Evolutionary conservation across 2,888 invertebrate genomes (phyloP).

Genomic region (Silvanus unidentatus): DNA sequence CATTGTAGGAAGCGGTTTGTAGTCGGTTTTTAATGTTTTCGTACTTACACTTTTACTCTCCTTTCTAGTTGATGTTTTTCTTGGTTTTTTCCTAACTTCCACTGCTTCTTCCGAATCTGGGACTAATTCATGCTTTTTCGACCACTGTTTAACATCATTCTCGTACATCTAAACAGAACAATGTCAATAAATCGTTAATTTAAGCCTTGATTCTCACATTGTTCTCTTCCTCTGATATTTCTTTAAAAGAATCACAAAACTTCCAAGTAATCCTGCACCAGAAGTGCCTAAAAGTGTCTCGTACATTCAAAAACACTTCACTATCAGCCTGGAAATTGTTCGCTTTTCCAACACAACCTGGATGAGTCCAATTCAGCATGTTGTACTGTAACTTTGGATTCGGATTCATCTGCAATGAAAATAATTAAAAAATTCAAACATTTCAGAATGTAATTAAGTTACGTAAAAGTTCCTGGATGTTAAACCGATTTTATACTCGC

Average conservation of each 20-base stretch:
- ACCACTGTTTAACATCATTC: too few relatives aligned
- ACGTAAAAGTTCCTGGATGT: slow-evolving; percentile 38
- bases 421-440: background rate
- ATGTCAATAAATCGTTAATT: too few relatives aligned
- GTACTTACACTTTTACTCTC: background rate
- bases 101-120: background rate
- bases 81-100: background rate
- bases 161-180: too few relatives aligned
- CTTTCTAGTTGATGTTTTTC: background rate
- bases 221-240: slow-evolving; percentile 24
- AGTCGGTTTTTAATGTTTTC: slow-evolving; percentile 1
- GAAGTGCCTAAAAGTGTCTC: slow-evolving; percentile 34
- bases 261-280: slow-evolving; percentile 38
- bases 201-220: slow-evolving; percentile 6
- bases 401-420: slow-evolving; percentile 28
- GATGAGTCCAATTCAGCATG: slow-evolving; percentile 39
- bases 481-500: slow-evolving; percentile 36
- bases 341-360: slow-evolving; percentile 33
- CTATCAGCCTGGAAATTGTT: slow-evolving; percentile 24
- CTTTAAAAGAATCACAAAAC: slow-evolving; percentile 34
- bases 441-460: slow-evolving; percentile 15
- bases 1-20: slow-evolving; percentile 18
- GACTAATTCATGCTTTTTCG: background rate
- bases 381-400: slow-evolving; percentile 39
- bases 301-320: slow-evolving; percentile 22